A percentile compares a stretch with the other conserved stretches of the same genome.
These are phyloP conservation scores for Mimas tiliae DNA, from an alignment of 2,888 invertebrate species.

Conservation along the genomic window DNA sequence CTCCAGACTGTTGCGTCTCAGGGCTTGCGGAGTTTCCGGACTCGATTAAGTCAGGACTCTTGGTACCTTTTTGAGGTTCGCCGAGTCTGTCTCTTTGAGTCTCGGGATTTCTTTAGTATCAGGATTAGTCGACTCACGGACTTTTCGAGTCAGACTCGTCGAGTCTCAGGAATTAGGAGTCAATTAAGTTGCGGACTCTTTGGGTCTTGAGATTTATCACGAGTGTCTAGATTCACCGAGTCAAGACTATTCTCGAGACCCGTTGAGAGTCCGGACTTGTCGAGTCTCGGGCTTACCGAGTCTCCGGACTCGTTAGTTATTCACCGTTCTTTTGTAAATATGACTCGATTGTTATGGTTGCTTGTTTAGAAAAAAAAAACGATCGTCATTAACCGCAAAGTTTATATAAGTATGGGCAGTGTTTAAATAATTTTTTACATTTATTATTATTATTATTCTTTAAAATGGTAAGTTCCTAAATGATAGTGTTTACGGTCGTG, in stretches of 20 bases:
- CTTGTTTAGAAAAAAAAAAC: conserved; percentile 6
- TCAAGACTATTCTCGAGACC: neutral
- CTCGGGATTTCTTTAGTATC: too few species aligned
- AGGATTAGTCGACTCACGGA: too few species aligned
- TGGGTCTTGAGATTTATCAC: too few species aligned
- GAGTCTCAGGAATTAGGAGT: too few species aligned
- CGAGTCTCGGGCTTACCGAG: neutral
- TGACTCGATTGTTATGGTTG: conserved; percentile 9
- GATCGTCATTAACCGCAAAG: neutral
- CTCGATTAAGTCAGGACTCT: neutral
- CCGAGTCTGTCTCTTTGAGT: too few species aligned
- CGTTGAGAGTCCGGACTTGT: neutral
- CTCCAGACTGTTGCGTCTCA: neutral
- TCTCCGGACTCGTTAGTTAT: neutral
- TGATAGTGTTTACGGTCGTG: conserved; percentile 3
- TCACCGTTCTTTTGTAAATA: neutral
- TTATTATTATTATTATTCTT: conserved; percentile 12
- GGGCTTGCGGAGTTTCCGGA: neutral
- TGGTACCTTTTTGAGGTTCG: too few species aligned
- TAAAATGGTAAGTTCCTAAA: conserved; percentile 18
- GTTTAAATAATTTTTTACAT: conserved; percentile 7
- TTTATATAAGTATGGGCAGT: neutral
- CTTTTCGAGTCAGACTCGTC: too few species aligned
- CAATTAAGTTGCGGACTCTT: too few species aligned
- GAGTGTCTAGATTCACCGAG: neutral